These are phyloP conservation scores for Potamilus streckersoni DNA, from an alignment of 1,140 invertebrate genomes.

Conservation along the genomic window DNA sequence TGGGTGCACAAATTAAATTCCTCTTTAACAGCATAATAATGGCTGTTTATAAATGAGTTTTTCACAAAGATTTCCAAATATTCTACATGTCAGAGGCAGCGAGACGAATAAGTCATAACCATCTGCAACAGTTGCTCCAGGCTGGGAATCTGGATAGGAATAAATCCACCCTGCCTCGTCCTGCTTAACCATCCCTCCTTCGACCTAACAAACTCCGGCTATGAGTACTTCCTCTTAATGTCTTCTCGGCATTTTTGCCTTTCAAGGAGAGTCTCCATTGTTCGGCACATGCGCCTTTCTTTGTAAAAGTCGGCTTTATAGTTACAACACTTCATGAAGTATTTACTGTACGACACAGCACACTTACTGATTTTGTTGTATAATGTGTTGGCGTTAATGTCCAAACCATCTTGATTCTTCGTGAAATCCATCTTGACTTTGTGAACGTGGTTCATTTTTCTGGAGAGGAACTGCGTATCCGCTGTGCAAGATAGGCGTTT, in stretches of 20 bases:
- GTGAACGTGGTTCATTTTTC: conserved; percentile 6
- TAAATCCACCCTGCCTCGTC: no score
- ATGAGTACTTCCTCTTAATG: conserved; percentile 4
- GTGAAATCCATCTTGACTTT: conserved; percentile 18
- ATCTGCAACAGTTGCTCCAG: no score
- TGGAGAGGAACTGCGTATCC: conserved; percentile 3
- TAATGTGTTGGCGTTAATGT: conserved; percentile 12
- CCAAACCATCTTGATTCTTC: background rate
- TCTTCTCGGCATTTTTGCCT: conserved; percentile 13
- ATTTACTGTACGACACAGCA: conserved; percentile 5
- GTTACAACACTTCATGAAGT: conserved; percentile 26
- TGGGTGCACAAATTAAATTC: no score
- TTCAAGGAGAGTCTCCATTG: background rate
- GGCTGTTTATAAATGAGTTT: no score
- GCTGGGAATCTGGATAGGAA: no score
- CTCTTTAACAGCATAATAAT: no score
- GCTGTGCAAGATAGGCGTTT: conserved; percentile 12
- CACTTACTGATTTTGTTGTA: conserved; percentile 20
- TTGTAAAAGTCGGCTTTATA: conserved; percentile 19
- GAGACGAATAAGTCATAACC: no score
- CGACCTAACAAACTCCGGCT: background rate
- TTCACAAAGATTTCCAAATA: no score
- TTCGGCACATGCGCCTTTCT: conserved; percentile 15
- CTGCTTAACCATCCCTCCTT: no score
- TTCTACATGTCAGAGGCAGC: no score